Evolutionary conservation across 2,113 vertebrate genomes (phyloP), one percentile per base, ranked within the genome.

Genomic region (Cyprinodon variegatus): DNA sequence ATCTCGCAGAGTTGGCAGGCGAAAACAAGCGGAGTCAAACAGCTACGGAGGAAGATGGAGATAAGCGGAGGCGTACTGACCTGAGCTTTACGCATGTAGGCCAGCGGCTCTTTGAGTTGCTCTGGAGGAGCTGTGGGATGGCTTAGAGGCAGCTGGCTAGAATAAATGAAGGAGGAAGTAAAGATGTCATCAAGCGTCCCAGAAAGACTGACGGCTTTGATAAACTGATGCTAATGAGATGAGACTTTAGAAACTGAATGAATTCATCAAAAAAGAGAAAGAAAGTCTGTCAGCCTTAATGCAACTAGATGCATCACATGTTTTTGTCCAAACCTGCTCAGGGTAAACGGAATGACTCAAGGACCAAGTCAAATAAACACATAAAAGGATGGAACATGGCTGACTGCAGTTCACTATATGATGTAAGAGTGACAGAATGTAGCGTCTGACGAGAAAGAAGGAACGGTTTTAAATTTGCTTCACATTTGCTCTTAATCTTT

Each of bases 1-100:
- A 2, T 53, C 66, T 80, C 53, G 48, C 11, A 46, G 67, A 40
- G 41, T 72, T 10, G 11, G 17, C 41, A 65, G 29, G 41, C 11
- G 29, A 72, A 43, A 40, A 75, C 39, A 14, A 22, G 10, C 38
- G 40, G 41, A 48, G 46, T 60, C 61, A 74, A 43, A 12, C n/a
- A n/a, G 12, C 22, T 5, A 37, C 1, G 39, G 61, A 77, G 62
- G 36, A 17, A 1, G 59, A 89, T 13, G 4, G 41, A 82, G 79
- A 88, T 76, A 15, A n/a, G 78, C 88, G 73, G 59, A 40, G 86
- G 88, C 77, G 20, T 77, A 91, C 95, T 43, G 88, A 99, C 98
- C 97, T 99, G 98, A 74, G 97, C 96, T 88, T 95, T 96, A 85
- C 96, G 95, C 96, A 99, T 99, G 91, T 99, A 99, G 66, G 93